These are phyloP conservation scores for Mionectes macconnelli DNA, from an alignment of 2,113 vertebrate genomes.

Conservation along the genomic window DNA sequence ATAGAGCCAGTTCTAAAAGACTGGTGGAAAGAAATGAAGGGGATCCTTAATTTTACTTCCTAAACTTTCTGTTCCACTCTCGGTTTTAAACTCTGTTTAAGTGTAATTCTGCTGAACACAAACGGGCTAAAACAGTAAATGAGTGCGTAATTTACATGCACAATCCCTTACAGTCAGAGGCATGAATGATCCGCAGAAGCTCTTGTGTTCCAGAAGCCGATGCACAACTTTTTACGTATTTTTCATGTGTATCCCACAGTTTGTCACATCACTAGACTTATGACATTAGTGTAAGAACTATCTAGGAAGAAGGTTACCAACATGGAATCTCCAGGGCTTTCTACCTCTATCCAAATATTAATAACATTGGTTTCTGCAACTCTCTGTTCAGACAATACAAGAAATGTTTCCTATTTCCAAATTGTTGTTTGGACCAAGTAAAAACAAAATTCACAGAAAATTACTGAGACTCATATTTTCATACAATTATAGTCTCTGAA, in stretches of 20 bases:
- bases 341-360: background rate
- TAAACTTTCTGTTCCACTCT: background rate
- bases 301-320: background rate
- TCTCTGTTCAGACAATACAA: background rate
- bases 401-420: background rate
- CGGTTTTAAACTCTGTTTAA: background rate
- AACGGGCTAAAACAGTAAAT: background rate
- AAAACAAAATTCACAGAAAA: background rate
- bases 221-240: background rate
- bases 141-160: background rate
- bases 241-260: background rate
- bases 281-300: background rate
- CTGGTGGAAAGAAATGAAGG: background rate
- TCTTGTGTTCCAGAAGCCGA: background rate
- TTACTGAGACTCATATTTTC: background rate
- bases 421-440: background rate
- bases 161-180: background rate
- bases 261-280: background rate
- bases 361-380: background rate
- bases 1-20: background rate
- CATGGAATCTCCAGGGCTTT: background rate
- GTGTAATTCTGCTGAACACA: background rate
- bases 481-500: background rate
- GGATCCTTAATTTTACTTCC: background rate
- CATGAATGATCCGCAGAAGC: background rate